Evolutionary conservation across 2,797 vertebrate genomes (phyloP).

Genomic region (Siniperca obscura): DNA sequence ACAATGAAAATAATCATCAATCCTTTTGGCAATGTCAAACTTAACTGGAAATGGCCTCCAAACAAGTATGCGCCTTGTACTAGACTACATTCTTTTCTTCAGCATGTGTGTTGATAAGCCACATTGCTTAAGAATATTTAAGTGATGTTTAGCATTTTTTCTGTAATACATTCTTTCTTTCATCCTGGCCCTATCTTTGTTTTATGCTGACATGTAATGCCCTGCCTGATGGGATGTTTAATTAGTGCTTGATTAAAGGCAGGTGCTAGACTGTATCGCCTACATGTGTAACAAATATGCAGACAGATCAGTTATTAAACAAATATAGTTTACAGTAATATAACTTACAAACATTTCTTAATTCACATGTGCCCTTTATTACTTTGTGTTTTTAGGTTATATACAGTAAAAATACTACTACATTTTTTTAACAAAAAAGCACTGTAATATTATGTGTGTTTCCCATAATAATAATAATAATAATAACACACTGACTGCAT

Average conservation of each 20-base stretch:
- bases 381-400: not conserved
- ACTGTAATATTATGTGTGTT: not conserved
- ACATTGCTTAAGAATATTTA: not conserved
- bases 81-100: not conserved
- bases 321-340: not conserved
- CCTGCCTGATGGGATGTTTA: not conserved
- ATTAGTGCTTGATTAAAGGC: not conserved
- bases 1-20: not conserved
- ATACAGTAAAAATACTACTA: not conserved
- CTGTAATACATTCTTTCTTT: too few species aligned
- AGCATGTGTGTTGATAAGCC: not conserved
- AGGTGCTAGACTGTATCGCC: too few species aligned
- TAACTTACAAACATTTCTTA: not conserved
- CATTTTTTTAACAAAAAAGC: not conserved
- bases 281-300: not conserved
- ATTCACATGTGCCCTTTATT: not conserved
- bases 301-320: too few species aligned
- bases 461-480: not conserved
- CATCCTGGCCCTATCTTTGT: not conserved
- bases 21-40: not conserved
- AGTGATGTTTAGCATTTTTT: too few species aligned
- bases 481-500: not conserved
- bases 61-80: not conserved
- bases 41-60: not conserved
- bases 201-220: not conserved